Conservation (phyloP, 2,113 vertebrate species). For the Brienomyrus brachyistius region DNA sequence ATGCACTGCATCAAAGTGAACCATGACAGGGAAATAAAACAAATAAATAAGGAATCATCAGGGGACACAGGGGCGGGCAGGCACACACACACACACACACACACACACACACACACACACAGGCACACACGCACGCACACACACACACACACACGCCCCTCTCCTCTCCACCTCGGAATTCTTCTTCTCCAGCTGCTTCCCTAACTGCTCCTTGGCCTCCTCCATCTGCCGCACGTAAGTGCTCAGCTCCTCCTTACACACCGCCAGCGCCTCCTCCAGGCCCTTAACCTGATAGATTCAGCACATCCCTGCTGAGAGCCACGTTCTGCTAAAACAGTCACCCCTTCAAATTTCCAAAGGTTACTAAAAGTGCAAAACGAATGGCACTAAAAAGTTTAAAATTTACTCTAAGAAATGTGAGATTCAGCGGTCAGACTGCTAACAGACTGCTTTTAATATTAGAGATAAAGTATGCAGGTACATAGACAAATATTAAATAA, state of each 20-base stretch:
- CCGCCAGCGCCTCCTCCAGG: constrained; percentile 67
- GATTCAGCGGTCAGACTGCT: too few species aligned
- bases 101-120: background rate
- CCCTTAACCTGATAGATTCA: constrained; percentile 61
- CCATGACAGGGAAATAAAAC: background rate
- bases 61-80: background rate
- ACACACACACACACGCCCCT: background rate
- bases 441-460: background rate
- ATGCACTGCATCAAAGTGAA: background rate
- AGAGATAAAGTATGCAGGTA: background rate
- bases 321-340: background rate
- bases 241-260: constrained; percentile 72
- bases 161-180: constrained; percentile 64
- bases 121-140: background rate
- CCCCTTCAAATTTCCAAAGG: background rate
- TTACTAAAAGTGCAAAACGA: background rate
- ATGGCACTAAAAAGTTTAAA: background rate
- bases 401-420: background rate
- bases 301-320: background rate
- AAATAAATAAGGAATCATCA: background rate
- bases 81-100: background rate
- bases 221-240: constrained; percentile 67
- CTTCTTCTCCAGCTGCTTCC: constrained; percentile 68
- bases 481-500: background rate
- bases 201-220: constrained; percentile 64